Percentiles rank a stretch among this genome's conserved stretches.
phyloP scores from a whole-genome alignment of 1,140 invertebrate species.

The Ruditapes philippinarum region DNA sequence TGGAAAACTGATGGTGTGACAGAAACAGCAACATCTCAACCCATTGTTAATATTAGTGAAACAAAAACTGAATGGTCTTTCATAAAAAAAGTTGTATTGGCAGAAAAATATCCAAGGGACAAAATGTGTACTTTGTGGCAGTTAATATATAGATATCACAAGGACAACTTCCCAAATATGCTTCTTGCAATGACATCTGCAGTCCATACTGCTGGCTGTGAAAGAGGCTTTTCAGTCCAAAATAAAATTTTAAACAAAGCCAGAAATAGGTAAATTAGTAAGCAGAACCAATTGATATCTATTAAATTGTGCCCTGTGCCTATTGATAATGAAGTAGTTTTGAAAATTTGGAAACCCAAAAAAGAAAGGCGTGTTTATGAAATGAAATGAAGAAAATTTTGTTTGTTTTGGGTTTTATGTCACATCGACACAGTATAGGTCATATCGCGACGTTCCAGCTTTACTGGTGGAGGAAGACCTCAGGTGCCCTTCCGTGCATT shows the following conservation, averaged over 20 bases:
- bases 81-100: constrained; percentile 45
- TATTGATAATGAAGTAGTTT: neutral
- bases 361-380: no score
- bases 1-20: constrained; percentile 4
- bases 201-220: constrained; percentile 67
- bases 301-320: neutral
- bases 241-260: constrained; percentile 52
- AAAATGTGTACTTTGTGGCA: constrained; percentile 29
- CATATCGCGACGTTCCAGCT: no score
- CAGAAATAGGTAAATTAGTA: constrained; percentile 30
- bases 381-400: no score
- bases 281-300: constrained; percentile 31
- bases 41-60: neutral
- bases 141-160: constrained; percentile 49
- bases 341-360: neutral
- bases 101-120: constrained; percentile 54
- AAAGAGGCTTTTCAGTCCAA: constrained; percentile 62
- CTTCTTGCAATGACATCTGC: constrained; percentile 57
- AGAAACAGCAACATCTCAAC: constrained; percentile 8
- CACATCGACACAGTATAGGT: no score
- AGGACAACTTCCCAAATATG: constrained; percentile 62
- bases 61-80: constrained; percentile 41
- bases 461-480: no score
- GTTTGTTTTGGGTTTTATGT: no score
- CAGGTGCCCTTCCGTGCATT: no score